These are phyloP conservation scores for Nerophis lumbriciformis DNA, from an alignment of 2,113 vertebrate species.

Conservation along the genomic window DNA sequence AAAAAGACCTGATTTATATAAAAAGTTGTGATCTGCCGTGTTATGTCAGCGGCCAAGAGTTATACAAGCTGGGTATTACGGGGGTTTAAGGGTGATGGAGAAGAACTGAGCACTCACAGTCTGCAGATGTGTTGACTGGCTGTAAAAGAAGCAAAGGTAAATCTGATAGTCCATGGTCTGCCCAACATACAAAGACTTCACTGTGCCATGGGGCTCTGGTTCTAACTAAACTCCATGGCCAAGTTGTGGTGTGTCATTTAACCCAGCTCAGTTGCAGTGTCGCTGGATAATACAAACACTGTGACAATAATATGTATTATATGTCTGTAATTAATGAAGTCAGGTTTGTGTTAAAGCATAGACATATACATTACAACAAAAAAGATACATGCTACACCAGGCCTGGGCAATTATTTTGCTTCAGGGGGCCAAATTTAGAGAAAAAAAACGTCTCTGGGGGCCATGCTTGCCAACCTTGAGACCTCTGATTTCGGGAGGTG, in stretches of 20 bases:
- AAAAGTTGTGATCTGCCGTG: too few relatives aligned
- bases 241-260: not conserved
- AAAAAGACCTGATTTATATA: too few relatives aligned
- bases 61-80: conserved; percentile 5
- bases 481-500: too few relatives aligned
- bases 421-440: too few relatives aligned
- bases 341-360: too few relatives aligned
- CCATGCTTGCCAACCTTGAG: too few relatives aligned
- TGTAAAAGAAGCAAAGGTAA: conserved; percentile 1
- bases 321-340: too few relatives aligned
- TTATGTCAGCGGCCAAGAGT: not conserved
- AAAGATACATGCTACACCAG: too few relatives aligned
- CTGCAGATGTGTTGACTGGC: conserved; percentile 5
- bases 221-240: not conserved
- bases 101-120: not conserved
- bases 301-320: not conserved
- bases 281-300: not conserved
- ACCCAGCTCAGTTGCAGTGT: not conserved
- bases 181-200: not conserved
- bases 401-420: too few relatives aligned
- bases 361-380: too few relatives aligned
- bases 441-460: too few relatives aligned
- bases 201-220: not conserved
- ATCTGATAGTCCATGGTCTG: not conserved
- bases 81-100: not conserved